phyloP scores from a whole-genome alignment of 2,113 vertebrate species.

The Sceloporus undulatus region DNA sequence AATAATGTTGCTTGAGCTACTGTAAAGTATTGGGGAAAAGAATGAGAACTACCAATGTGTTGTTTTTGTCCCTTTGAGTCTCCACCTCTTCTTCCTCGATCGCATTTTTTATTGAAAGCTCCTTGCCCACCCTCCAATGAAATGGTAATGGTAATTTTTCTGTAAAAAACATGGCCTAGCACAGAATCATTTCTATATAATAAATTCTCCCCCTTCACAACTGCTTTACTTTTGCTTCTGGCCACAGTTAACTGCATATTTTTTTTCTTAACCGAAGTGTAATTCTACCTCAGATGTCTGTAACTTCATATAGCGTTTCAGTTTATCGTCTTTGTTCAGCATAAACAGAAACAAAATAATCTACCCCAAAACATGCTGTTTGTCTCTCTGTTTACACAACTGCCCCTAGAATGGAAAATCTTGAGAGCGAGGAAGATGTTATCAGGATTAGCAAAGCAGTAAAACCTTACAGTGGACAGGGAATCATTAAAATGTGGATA shows the following conservation, averaged over 20 bases:
- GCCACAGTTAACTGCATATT: not conserved
- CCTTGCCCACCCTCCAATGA: not conserved
- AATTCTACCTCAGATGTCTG: conserved; percentile 32
- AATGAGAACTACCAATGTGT: not conserved
- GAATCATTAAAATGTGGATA: conserved; percentile 72
- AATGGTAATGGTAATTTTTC: not conserved
- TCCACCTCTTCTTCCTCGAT: too few relatives aligned
- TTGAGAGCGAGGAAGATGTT: conserved; percentile 55
- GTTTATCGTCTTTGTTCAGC: conserved; percentile 18
- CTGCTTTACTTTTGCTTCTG: not conserved
- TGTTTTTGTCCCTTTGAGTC: not conserved
- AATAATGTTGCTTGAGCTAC: not conserved
- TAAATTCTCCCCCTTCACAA: not conserved
- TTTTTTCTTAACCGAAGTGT: not conserved
- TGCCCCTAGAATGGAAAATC: conserved; percentile 62
- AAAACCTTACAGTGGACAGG: conserved; percentile 66
- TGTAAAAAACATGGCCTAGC: not conserved
- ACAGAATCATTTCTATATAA: not conserved
- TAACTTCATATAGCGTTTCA: conserved; percentile 45
- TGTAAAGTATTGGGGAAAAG: not conserved
- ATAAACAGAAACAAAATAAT: conserved; percentile 40
- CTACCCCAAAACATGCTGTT: conserved; percentile 55
- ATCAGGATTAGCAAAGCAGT: conserved; percentile 72
- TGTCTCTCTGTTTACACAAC: conserved; percentile 60
- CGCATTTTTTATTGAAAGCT: not conserved